A percentile compares a stretch with the other conserved stretches of the same genome.
phyloP scores from a whole-genome alignment of 2,113 vertebrate genomes.

The Nicator chloris region DNA sequence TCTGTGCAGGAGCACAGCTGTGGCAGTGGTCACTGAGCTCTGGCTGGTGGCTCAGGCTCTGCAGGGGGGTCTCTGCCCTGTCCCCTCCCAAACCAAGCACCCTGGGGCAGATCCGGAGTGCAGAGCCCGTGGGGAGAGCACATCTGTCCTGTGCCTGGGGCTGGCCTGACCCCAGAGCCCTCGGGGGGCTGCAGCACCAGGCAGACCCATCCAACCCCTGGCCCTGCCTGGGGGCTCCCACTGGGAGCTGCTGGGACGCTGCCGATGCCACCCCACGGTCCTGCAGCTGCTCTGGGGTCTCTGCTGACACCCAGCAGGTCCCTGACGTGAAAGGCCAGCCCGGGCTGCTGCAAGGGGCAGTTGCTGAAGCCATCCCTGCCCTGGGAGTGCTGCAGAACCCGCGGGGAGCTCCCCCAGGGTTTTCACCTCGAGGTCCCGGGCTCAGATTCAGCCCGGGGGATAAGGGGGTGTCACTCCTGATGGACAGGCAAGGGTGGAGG shows the following conservation, averaged over 20 bases:
- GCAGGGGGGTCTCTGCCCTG: neutral
- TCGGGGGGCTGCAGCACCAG: accelerated
- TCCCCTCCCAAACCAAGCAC: accelerated
- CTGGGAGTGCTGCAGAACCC: neutral
- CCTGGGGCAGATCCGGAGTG: accelerated
- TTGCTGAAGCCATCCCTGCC: neutral
- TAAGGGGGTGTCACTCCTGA: neutral
- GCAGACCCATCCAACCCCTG: accelerated
- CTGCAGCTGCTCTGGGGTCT: neutral
- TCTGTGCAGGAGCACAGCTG: accelerated
- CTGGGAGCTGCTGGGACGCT: accelerated
- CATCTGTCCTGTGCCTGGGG: neutral
- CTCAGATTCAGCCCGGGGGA: neutral
- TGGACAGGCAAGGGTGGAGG: neutral
- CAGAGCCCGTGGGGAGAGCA: neutral
- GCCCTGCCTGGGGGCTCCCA: accelerated
- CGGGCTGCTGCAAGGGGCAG: neutral
- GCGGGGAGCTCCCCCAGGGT: neutral
- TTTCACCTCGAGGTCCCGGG: neutral
- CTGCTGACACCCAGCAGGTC: neutral
- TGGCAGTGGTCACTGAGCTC: too few relatives aligned
- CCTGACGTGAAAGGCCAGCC: neutral
- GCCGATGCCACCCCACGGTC: accelerated
- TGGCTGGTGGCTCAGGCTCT: neutral
- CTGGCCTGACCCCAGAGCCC: neutral